Base-by-base conservation (phyloP, 2,888 invertebrate species). In the Pristionchus arcanus region DNA sequence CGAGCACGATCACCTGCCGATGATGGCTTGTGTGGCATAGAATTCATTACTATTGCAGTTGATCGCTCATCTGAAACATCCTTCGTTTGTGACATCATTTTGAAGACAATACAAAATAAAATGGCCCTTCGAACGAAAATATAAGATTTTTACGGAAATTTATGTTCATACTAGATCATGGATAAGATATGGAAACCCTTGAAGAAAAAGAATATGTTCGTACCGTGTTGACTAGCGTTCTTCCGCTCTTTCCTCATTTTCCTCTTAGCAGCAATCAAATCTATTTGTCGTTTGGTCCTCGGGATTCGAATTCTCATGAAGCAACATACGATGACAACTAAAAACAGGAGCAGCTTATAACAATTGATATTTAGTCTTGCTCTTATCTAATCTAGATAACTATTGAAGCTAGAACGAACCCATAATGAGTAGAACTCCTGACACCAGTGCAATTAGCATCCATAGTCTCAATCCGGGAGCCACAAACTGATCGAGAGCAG, bases 391-490 rank as follows among this genome's bases (percentile, higher is more conserved):
- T n/a, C 42, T 49, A 49, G 42, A 11, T n/a, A n/a, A n/a, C 42
- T 19, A 28, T 3, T 34, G 28, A 11, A 86, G 15, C 31, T 21
- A 49, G 31, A 87, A 91, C 93, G 81, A 28, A 93, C 93, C 93
- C 95, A 95, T 95, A 66, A 94, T 91, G 37, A 95, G 92, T 42
- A 95, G 91, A 85, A 95, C 94, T n/a, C 94, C 93, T n/a, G 93
- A 93, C 55, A 95, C 94, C 59, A 95, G 91, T 16, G 94, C 95
- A 63, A 95, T 94, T 15, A 95, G 91, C 95, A 95, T 95, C 95
- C 95, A 95, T 81, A 95, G 91, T 71, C 95, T 90, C n/a, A 95
- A 89, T 0, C 95, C 95, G 11, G 95, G 94, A 7, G 95, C 95
- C 19, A 95, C 93, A 90, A 92, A 93, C 86, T 94, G 92, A 90